Base-by-base conservation (phyloP, 2,113 vertebrate genomes). In the Picathartes gymnocephalus region DNA sequence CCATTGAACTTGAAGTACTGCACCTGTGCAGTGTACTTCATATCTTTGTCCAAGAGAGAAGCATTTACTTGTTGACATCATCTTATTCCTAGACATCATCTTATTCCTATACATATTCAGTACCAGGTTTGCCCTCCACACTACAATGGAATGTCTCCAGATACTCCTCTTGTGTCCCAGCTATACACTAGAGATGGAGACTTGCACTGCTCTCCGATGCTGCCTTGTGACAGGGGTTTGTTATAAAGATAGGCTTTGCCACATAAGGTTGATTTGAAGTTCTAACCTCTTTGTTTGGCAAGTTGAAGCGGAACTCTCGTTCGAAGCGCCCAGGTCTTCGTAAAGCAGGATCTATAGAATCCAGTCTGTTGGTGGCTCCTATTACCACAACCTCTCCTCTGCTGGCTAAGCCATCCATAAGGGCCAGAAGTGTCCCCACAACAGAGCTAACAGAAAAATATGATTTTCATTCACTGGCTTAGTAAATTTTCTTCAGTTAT, bases 341-440 rank as follows among this genome's bases (percentile, higher is more conserved):
- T 76, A 99, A 98, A n/a, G 99, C 99, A 33, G 99, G 99, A 90
- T 99, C 99, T 48, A 99, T 98, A n/a, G 99, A 98, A 97, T 99
- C 99, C 84, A 99, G 96, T 61, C 99, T 98, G 95, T 99, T 99
- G 66, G 99, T 99, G 33, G 99, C 99, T 73, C 99, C 99, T 7
- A 99, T 99, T 11, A 99, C 99, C 42, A 99, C 98, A 42, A 99
- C 97, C 94, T 99, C 99, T 90, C 98, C 99, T 96, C 99, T 98
- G 85, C 96, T 97, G 81, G 98, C 98, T 91, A 99, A 96, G 56
- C 99, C 99, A 93, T 99, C 99, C 99, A 99, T 99, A 42, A 99
- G 98, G 79, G 99, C 98, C 95, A 99, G 95, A 69, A 99, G 97
- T 0, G 99, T 99, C 4, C 99, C 99, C 77, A 99, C 99, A 45